phyloP scores from a whole-genome alignment of 2,113 vertebrate species.

The Perccottus glenii region DNA sequence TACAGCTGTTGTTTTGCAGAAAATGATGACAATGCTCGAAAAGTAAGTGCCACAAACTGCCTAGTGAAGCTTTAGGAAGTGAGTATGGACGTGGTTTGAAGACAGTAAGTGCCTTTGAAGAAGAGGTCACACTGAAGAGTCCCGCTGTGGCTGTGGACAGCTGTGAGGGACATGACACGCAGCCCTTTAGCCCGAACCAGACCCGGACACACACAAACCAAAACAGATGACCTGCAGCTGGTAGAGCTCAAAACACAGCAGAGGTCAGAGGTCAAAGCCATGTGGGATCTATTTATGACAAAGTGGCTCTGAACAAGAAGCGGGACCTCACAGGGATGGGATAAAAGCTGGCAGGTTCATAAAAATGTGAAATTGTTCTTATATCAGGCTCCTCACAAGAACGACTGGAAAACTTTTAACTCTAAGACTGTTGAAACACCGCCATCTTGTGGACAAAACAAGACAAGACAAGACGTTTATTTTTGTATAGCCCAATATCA shows the following conservation, averaged over 20 bases:
- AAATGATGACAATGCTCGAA: too few relatives aligned
- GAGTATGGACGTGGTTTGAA: slow-evolving; percentile 4
- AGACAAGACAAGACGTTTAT: too few relatives aligned
- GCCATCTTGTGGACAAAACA: slow-evolving; percentile 65
- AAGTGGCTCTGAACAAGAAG: slow-evolving; percentile 15
- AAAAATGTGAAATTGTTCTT: slow-evolving; percentile 10
- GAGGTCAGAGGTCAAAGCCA: slow-evolving; percentile 50
- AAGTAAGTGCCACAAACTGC: neutral
- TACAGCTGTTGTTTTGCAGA: too few relatives aligned
- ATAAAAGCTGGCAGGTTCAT: slow-evolving; percentile 5
- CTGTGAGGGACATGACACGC: slow-evolving; percentile 36
- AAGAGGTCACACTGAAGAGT: slow-evolving; percentile 40
- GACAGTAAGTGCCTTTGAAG: slow-evolving; percentile 50
- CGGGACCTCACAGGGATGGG: slow-evolving; percentile 34
- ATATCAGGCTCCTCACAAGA: neutral
- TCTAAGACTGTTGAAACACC: slow-evolving; percentile 14
- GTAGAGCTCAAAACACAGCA: slow-evolving; percentile 24
- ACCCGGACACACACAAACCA: slow-evolving; percentile 16
- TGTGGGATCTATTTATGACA: slow-evolving; percentile 49
- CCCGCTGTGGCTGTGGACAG: slow-evolving; percentile 50
- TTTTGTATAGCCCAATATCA: too few relatives aligned
- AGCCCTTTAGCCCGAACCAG: neutral
- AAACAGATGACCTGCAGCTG: slow-evolving; percentile 27
- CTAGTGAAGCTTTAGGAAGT: neutral
- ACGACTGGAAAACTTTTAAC: neutral